phyloP scores from a whole-genome alignment of 2,113 vertebrate genomes.

The Etia nguti region DNA sequence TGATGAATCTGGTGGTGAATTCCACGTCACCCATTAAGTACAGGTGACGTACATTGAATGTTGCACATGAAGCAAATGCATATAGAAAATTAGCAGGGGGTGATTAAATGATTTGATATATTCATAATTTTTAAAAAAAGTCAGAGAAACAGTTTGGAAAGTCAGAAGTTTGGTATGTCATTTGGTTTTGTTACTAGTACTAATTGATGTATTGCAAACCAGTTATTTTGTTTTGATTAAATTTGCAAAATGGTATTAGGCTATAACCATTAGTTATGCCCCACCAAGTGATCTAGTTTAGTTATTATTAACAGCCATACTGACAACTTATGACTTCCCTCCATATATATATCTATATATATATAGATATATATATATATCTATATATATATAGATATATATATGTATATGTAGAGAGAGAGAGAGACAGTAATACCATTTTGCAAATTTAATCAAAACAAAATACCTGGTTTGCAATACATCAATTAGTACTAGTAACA shows the following conservation, averaged over 20 bases:
- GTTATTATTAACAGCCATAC: background rate
- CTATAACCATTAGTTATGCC: background rate
- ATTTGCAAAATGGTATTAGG: background rate
- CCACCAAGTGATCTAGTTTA: background rate
- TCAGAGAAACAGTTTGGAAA: background rate
- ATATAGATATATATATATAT: background rate
- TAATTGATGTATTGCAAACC: background rate
- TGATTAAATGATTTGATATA: rapidly evolving
- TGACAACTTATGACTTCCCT: no score
- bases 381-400: no score
- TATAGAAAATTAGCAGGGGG: background rate
- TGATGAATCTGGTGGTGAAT: background rate
- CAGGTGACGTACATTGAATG: background rate
- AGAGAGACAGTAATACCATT: no score
- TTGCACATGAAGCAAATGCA: background rate
- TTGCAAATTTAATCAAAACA: background rate
- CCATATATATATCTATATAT: no score
- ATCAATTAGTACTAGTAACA: background rate
- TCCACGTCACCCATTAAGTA: background rate
- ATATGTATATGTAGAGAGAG: no score
- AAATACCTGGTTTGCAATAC: background rate
- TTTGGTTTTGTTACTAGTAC: no score
- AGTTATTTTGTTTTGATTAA: background rate
- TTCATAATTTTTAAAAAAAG: no score
- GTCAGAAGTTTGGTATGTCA: background rate